Evolutionary conservation across 2,888 invertebrate genomes (phyloP).

Genomic region (Cheilosia impressa): DNA sequence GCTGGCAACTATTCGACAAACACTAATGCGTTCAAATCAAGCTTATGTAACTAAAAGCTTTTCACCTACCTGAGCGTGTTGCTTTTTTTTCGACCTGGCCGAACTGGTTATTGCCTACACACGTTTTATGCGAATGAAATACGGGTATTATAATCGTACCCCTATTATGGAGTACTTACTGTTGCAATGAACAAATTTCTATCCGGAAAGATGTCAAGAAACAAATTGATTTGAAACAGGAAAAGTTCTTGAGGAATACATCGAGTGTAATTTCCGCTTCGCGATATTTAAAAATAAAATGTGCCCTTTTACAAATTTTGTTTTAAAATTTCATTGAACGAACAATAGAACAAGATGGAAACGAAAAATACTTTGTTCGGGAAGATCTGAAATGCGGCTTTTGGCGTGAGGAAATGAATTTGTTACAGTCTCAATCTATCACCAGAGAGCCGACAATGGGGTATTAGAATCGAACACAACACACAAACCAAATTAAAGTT

Average conservation of each 20-base stretch:
- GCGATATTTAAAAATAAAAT: too few species aligned
- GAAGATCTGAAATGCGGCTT: too few species aligned
- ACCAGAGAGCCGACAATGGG: too few species aligned
- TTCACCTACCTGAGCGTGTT: not conserved
- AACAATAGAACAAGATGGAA: too few species aligned
- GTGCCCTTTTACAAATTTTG: too few species aligned
- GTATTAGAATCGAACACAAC: too few species aligned
- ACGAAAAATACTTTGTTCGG: too few species aligned
- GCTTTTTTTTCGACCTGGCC: slow-evolving; percentile 21
- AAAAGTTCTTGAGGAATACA: not conserved
- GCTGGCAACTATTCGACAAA: slow-evolving; percentile 41
- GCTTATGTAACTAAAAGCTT: not conserved
- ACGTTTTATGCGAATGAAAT: not conserved
- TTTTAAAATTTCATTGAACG: too few species aligned
- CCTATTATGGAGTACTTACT: not conserved
- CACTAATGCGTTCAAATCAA: slow-evolving; percentile 15
- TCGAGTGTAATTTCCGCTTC: not conserved
- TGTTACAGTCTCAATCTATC: too few species aligned
- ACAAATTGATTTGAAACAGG: not conserved
- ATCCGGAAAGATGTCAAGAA: not conserved
- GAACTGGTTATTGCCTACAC: slow-evolving; percentile 31
- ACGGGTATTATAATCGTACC: not conserved
- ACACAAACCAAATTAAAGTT: too few species aligned
- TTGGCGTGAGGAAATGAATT: too few species aligned
- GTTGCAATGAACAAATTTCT: not conserved